phyloP scores from a whole-genome alignment of 2,797 vertebrate genomes.

The Micropoecilia bifurca region DNA sequence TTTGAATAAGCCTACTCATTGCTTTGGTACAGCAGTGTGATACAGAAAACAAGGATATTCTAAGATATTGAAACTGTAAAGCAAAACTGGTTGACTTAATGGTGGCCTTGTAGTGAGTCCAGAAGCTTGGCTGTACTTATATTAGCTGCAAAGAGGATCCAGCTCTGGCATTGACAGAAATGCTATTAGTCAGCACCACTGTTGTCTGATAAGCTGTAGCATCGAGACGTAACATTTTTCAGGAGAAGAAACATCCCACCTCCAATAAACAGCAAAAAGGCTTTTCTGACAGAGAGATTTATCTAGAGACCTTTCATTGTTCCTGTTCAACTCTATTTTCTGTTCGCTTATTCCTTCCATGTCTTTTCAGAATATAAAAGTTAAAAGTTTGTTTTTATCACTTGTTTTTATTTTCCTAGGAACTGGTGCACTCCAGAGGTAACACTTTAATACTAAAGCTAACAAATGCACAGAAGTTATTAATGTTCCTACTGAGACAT shows the following conservation, averaged over 20 bases:
- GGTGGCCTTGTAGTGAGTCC: constrained; percentile 32
- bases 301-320: background rate
- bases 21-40: constrained; percentile 15
- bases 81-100: constrained; percentile 22
- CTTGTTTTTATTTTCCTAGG: background rate
- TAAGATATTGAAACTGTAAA: constrained; percentile 38
- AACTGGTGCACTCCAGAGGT: background rate
- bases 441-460: background rate
- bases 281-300: background rate
- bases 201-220: constrained; percentile 25
- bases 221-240: constrained; percentile 15
- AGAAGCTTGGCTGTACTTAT: constrained; percentile 32
- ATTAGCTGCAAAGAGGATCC: constrained; percentile 42
- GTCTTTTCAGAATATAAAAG: background rate
- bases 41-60: constrained; percentile 16
- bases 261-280: background rate
- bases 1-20: background rate
- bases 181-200: constrained; percentile 37
- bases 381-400: background rate
- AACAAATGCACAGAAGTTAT: background rate
- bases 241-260: background rate
- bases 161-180: constrained; percentile 59
- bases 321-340: background rate
- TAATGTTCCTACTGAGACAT: background rate
- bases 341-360: background rate